phyloP scores from a whole-genome alignment of 1,140 invertebrate species.

The Xylocopa sonorina region DNA sequence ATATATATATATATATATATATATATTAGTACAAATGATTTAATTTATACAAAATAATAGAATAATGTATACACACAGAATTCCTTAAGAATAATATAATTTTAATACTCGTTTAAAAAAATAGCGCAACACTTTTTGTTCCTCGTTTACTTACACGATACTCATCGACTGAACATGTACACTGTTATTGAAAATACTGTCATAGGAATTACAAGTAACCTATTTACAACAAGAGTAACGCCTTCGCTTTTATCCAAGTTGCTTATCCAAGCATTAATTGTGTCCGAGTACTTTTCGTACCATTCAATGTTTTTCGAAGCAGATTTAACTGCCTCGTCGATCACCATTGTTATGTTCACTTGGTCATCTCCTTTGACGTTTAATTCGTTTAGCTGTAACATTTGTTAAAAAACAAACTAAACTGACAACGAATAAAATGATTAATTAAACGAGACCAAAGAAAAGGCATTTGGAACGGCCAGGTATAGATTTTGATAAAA shows the following conservation, averaged over 20 bases:
- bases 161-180: neutral
- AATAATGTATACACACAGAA: neutral
- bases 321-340: neutral
- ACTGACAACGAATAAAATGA: no score
- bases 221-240: neutral
- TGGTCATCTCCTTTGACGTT: neutral
- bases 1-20: no score
- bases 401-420: neutral
- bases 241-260: no score
- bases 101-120: neutral
- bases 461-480: no score
- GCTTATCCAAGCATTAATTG: neutral
- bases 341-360: neutral
- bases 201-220: neutral
- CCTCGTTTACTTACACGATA: neutral
- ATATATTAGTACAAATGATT: neutral
- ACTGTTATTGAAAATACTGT: constrained; percentile 9
- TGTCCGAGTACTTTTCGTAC: neutral
- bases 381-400: constrained; percentile 47
- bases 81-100: neutral
- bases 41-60: neutral
- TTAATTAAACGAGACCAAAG: no score
- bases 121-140: neutral
- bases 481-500: no score
- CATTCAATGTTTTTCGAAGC: constrained; percentile 5